Conservation (phyloP, 1,140 invertebrate genomes). For the Notospermus geniculatus region DNA sequence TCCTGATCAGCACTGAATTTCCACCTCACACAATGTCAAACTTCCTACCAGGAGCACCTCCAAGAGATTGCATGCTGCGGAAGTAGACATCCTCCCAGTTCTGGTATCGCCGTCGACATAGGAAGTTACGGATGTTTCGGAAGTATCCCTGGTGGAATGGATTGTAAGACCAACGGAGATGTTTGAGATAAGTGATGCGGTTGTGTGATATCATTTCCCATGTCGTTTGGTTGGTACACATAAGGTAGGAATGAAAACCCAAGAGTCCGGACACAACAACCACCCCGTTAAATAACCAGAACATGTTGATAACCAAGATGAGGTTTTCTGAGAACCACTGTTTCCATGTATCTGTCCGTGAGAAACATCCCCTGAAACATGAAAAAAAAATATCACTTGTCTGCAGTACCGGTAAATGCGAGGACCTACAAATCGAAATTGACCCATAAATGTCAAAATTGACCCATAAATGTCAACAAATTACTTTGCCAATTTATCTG, state of each 20-base stretch:
- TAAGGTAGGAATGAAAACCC: conserved; percentile 51
- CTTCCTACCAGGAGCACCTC: no score
- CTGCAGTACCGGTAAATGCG: not conserved
- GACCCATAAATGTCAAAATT: conserved; percentile 6
- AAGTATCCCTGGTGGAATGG: conserved; percentile 50
- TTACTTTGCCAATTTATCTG: conserved; percentile 5
- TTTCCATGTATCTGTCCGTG: conserved; percentile 28
- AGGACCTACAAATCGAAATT: not conserved
- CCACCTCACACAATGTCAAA: no score
- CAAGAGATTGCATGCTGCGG: not conserved
- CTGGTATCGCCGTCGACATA: conserved; percentile 25
- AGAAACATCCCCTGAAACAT: conserved; percentile 37
- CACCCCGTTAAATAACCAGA: conserved; percentile 38
- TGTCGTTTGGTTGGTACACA: conserved; percentile 46
- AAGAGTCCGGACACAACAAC: conserved; percentile 39
- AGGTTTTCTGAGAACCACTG: conserved; percentile 43
- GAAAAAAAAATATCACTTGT: conserved; percentile 12
- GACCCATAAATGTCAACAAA: conserved; percentile 14
- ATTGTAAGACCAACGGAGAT: conserved; percentile 47
- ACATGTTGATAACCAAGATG: conserved; percentile 40
- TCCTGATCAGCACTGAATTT: no score
- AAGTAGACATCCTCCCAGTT: conserved; percentile 14
- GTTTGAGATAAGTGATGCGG: conserved; percentile 53
- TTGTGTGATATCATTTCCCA: conserved; percentile 51
- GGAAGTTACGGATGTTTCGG: conserved; percentile 45